These are phyloP conservation scores for Dolichotis patagonum DNA, from an alignment of 2,113 vertebrate genomes.

Conservation along the genomic window DNA sequence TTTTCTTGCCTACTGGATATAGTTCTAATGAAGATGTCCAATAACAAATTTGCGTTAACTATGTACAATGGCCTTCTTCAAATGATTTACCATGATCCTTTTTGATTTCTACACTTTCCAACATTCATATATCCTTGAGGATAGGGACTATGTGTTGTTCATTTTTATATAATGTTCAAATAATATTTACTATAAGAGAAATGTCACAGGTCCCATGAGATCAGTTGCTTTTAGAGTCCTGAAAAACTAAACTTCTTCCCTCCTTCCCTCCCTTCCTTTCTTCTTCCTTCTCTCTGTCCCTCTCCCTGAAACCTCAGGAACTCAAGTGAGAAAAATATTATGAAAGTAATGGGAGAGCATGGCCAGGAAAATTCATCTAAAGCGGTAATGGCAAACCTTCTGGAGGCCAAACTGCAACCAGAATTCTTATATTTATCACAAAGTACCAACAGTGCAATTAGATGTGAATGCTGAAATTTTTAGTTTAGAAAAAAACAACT, in stretches of 20 bases:
- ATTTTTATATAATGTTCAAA: neutral
- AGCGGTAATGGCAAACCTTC: neutral
- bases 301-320: neutral
- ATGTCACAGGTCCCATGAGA: neutral
- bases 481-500: neutral
- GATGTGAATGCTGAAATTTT: neutral
- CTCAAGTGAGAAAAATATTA: neutral
- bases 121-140: neutral
- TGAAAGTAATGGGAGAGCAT: neutral
- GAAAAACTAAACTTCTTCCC: neutral
- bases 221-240: constrained; percentile 11
- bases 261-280: too few relatives aligned
- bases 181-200: constrained; percentile 19
- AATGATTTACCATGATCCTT: constrained; percentile 19
- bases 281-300: rapidly evolving
- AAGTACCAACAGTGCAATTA: neutral
- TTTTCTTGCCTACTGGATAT: neutral
- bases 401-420: neutral
- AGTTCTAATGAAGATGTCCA: constrained; percentile 1
- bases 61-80: neutral
- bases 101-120: constrained; percentile 40
- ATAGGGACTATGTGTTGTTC: neutral
- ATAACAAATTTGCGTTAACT: constrained; percentile 33
- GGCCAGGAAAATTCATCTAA: neutral
- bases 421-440: neutral